phyloP scores from a whole-genome alignment of 2,888 invertebrate species.

The Amaurobius ferox region DNA sequence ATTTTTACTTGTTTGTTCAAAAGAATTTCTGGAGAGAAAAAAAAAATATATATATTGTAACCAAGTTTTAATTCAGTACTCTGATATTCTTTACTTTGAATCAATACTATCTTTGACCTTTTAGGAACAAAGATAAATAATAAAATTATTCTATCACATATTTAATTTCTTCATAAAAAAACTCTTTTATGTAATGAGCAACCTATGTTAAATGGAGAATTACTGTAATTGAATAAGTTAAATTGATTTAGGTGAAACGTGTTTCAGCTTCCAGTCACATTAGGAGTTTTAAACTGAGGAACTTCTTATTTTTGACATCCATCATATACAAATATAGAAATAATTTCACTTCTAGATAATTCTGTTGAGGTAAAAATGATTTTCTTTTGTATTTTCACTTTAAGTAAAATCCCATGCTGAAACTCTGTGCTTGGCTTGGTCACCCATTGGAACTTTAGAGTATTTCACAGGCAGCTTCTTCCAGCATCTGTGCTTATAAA shows the following conservation, averaged over 20 bases:
- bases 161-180: too few species aligned
- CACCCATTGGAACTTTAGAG: background rate
- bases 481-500: constrained; percentile 17
- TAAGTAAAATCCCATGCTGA: background rate
- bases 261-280: background rate
- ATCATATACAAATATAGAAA: background rate
- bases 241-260: background rate
- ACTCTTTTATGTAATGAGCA: too few species aligned
- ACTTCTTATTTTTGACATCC: background rate
- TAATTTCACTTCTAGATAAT: background rate
- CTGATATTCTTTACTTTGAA: too few species aligned
- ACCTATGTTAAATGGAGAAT: background rate
- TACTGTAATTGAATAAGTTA: background rate
- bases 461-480: background rate
- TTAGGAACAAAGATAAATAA: too few species aligned
- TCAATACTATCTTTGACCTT: too few species aligned
- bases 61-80: too few species aligned
- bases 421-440: background rate
- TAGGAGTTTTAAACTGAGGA: constrained; percentile 10
- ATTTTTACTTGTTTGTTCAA: too few species aligned
- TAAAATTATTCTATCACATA: too few species aligned
- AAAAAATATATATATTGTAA: too few species aligned
- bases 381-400: background rate
- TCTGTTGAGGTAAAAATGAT: background rate
- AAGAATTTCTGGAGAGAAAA: too few species aligned